A percentile compares a stretch with the other conserved stretches of the same genome.
These are phyloP conservation scores for Zoroaster sp. DNA, from an alignment of 53 echinoderm and acorn worm species.

Conservation along the genomic window DNA sequence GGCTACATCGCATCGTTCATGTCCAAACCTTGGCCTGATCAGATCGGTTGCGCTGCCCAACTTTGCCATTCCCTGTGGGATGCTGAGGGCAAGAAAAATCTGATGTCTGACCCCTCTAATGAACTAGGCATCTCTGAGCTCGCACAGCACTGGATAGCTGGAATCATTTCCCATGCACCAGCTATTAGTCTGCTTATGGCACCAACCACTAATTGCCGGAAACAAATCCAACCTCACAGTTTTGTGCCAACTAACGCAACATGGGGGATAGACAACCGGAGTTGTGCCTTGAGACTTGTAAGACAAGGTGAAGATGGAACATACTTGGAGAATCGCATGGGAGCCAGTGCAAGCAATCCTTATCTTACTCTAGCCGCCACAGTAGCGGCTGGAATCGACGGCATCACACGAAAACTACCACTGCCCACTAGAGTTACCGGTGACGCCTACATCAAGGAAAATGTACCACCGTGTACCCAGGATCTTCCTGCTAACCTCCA, in stretches of 20 bases:
- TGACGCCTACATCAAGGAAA: constrained; percentile 35
- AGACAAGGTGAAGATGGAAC: constrained; percentile 68
- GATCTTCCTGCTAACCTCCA: constrained; percentile 58
- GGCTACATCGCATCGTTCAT: constrained; percentile 79
- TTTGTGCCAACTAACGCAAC: constrained; percentile 72
- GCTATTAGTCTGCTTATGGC: constrained; percentile 63
- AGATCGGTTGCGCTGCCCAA: constrained; percentile 71
- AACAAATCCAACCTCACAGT: constrained; percentile 35
- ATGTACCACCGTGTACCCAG: constrained; percentile 49
- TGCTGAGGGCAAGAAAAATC: constrained; percentile 25
- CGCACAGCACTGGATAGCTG: constrained; percentile 77
- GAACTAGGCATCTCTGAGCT: constrained; percentile 63
- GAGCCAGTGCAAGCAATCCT: constrained; percentile 75
- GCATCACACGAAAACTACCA: constrained; percentile 62
- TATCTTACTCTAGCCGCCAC: constrained; percentile 68
- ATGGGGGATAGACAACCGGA: constrained; percentile 69
- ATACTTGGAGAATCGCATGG: constrained; percentile 77
- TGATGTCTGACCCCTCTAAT: constrained; percentile 46
- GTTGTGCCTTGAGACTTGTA: constrained; percentile 61
- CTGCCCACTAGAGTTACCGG: constrained; percentile 61
- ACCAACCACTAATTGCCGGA: constrained; percentile 64
- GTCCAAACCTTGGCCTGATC: constrained; percentile 78
- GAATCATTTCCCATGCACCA: constrained; percentile 65
- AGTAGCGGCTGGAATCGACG: constrained; percentile 72
- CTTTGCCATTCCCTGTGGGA: constrained; percentile 87